Base-by-base conservation (phyloP, 2,797 vertebrate species). In the Brachyalestes nurse region DNA sequence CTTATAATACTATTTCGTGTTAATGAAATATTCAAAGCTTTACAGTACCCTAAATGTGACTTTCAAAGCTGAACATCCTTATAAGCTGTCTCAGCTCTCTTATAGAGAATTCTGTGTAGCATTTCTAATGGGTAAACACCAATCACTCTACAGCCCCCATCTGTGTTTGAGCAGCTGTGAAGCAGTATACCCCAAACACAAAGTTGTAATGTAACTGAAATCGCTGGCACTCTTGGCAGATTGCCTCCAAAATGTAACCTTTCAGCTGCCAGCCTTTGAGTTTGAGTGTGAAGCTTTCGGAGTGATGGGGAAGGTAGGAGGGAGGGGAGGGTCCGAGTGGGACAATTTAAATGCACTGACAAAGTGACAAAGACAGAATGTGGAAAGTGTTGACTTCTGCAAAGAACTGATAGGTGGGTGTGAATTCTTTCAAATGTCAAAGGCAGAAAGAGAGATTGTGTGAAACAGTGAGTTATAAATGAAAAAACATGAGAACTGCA, bases 111-210 rank as follows among this genome's bases (percentile, higher is more conserved):
- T 12, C 80, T 75, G 72, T 81, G 85, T 42, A 86, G 85, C 77
- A 66, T 45, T 57, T 62, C 25, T 21, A 60, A 9, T 28, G 13
- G 84, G 87, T 88, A 91, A 92, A 90, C 80, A 65, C 53, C 77
- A 45, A 23, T 84, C 83, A 80, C 79, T 88, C 47, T 9, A 45
- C 1, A n/a, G 42, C 82, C 83, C 69, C 85, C 86, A 88, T 86
- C 90, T 89, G 86, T 93, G 92, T 93, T 93, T 92, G 86, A 90
- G 84, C 93, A 94, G 91, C 92, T 93, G 92, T 84, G 88, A 86
- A 85, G 82, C 70, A 85, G 87, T 67, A 53, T 45, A 62, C 42
- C 91, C 83, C 84, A 88, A 91, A 88, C 88, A 89, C 88, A 84
- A 85, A 84, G 88, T 90, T 81, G 81, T 84, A 91, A 86, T 85